These are phyloP conservation scores for Sitta carolinensis DNA, from an alignment of 2,797 vertebrate genomes.

Conservation along the genomic window DNA sequence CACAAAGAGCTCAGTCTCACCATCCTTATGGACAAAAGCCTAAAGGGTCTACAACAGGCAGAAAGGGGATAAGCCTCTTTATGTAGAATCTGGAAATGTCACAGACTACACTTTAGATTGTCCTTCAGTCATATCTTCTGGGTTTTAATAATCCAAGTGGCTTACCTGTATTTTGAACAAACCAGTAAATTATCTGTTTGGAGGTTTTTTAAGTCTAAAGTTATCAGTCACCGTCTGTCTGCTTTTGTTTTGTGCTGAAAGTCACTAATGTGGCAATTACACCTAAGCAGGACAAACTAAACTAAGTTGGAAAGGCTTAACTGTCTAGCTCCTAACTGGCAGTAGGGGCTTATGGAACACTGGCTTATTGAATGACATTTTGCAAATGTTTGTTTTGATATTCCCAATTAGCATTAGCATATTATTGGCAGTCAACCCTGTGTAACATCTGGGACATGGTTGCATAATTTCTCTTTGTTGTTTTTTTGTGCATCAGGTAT, in stretches of 20 bases:
- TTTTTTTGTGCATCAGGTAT: not conserved
- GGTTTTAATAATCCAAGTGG: not conserved
- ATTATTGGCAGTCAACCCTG: not conserved
- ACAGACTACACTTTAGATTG: not conserved
- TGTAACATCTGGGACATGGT: not conserved
- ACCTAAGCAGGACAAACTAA: not conserved
- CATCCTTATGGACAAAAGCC: not conserved
- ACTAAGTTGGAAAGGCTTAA: not conserved
- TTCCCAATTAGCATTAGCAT: constrained; percentile 23
- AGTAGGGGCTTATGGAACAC: not conserved
- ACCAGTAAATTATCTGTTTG: not conserved
- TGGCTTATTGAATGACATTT: not conserved
- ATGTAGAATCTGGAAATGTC: not conserved
- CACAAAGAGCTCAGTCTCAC: not conserved
- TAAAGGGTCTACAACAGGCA: not conserved
- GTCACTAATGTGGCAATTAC: not conserved
- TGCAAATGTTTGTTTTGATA: constrained; percentile 36
- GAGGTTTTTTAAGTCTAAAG: not conserved
- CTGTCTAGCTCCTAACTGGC: not conserved
- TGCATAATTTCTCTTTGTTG: not conserved
- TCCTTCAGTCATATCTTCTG: not conserved
- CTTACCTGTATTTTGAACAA: not conserved
- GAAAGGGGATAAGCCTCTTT: not conserved
- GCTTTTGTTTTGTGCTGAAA: not conserved
- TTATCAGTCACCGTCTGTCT: not conserved